phyloP scores from a whole-genome alignment of 1,140 invertebrate genomes.

The Artemia franciscana region DNA sequence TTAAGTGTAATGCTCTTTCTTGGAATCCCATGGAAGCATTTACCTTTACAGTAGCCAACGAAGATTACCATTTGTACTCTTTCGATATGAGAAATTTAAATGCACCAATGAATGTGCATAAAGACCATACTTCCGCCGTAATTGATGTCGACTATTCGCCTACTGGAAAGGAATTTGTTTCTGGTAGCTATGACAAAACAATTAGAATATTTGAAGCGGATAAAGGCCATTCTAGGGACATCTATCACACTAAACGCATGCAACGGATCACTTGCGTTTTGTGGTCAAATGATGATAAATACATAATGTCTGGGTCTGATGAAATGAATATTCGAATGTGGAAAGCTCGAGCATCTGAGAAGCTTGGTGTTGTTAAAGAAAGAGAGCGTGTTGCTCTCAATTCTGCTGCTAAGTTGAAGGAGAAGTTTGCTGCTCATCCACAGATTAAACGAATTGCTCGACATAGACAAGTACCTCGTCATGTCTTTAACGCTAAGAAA shows the following conservation, averaged over 20 bases:
- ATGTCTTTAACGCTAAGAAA: slow-evolving; percentile 56
- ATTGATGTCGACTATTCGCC: slow-evolving; percentile 89
- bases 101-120: slow-evolving; percentile 63
- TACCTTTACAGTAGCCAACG: slow-evolving; percentile 83
- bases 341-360: slow-evolving; percentile 91
- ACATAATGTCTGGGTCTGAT: slow-evolving; percentile 79
- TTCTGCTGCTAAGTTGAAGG: slow-evolving; percentile 65
- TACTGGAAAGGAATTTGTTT: slow-evolving; percentile 88
- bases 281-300: slow-evolving; percentile 89
- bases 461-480: slow-evolving; percentile 86
- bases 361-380: slow-evolving; percentile 77
- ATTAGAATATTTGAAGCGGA: slow-evolving; percentile 70
- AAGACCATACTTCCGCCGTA: slow-evolving; percentile 81
- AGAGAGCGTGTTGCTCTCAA: slow-evolving; percentile 61
- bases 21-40: slow-evolving; percentile 99
- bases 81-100: slow-evolving; percentile 77
- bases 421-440: slow-evolving; percentile 78
- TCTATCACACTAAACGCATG: slow-evolving; percentile 97
- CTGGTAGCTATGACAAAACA: slow-evolving; percentile 87
- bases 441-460: slow-evolving; percentile 71
- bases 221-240: slow-evolving; percentile 64
- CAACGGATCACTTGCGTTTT: slow-evolving; percentile 66
- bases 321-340: slow-evolving; percentile 98
- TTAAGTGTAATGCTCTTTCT: slow-evolving; percentile 61
- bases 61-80: slow-evolving; percentile 94